Percentiles rank a stretch among this genome's conserved stretches.
Evolutionary conservation across 2,888 invertebrate genomes (phyloP).

Genomic region (Hypena proboscidalis): DNA sequence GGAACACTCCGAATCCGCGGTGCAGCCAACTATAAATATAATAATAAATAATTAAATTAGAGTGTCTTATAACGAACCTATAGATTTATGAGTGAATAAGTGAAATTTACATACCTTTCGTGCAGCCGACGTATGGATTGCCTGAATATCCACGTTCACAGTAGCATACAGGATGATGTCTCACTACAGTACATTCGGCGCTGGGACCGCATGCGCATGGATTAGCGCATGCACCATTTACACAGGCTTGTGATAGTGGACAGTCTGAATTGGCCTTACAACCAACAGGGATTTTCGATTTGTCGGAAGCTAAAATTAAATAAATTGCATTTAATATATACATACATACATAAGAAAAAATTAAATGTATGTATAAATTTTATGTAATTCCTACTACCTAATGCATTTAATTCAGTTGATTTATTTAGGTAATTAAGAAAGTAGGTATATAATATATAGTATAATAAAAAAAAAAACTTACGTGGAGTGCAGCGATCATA

Average conservation of each 20-base stretch:
- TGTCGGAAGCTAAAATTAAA: conserved; percentile 77
- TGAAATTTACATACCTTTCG: conserved; percentile 82
- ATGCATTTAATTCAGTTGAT: conserved; percentile 1
- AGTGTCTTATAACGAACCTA: background rate
- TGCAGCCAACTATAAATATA: conserved; percentile 90
- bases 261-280: conserved; percentile 93
- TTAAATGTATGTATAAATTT: too few species aligned
- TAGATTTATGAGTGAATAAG: background rate
- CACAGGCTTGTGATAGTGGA: conserved; percentile 92
- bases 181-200: conserved; percentile 92
- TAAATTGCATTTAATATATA: background rate
- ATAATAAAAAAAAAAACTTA: conserved; percentile 79
- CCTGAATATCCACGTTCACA: conserved; percentile 94
- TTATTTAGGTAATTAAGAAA: background rate
- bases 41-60: conserved; percentile 12
- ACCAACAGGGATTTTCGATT: conserved; percentile 86
- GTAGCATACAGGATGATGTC: conserved; percentile 94
- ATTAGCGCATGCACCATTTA: conserved; percentile 91
- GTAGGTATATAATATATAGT: background rate
- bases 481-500: conserved; percentile 90
- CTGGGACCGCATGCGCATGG: conserved; percentile 95
- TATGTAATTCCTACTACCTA: too few species aligned
- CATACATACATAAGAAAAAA: background rate
- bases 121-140: conserved; percentile 93
- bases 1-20: conserved; percentile 92